Evolutionary conservation across 2,888 invertebrate genomes (phyloP).

Genomic region (Microplitis deprimator): DNA sequence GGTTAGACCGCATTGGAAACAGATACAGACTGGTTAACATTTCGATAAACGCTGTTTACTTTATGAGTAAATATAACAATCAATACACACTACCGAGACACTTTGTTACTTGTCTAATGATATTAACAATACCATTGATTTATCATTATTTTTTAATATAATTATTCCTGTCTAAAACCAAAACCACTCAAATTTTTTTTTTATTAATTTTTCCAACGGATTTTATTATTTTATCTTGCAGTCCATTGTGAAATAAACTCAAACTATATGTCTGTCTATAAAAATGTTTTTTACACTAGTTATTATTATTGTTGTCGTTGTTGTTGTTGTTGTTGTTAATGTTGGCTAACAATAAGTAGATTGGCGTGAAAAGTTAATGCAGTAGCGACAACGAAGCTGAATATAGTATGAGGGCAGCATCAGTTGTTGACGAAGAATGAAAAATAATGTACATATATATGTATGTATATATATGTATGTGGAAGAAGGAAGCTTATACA

Average conservation of each 20-base stretch:
- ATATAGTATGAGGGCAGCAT: background rate
- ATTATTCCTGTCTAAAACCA: background rate
- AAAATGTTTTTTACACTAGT: background rate
- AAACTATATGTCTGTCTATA: background rate
- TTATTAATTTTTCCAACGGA: background rate
- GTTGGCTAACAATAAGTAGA: background rate
- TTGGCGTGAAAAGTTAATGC: background rate
- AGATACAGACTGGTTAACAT: background rate
- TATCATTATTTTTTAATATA: background rate
- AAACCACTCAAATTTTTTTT: no score
- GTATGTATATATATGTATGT: background rate
- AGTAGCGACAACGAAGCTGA: background rate
- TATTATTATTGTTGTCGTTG: background rate
- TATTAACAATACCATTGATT: background rate
- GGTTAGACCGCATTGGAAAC: background rate
- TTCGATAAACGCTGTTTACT: background rate
- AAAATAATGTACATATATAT: background rate
- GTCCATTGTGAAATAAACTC: background rate
- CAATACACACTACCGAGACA: background rate
- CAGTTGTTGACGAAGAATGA: background rate
- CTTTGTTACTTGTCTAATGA: background rate
- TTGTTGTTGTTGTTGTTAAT: background rate
- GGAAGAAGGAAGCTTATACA: background rate
- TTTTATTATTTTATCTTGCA: background rate
- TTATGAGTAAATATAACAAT: background rate